Conservation (phyloP, 1,140 invertebrate genomes). For the Agrypnia vestita region DNA sequence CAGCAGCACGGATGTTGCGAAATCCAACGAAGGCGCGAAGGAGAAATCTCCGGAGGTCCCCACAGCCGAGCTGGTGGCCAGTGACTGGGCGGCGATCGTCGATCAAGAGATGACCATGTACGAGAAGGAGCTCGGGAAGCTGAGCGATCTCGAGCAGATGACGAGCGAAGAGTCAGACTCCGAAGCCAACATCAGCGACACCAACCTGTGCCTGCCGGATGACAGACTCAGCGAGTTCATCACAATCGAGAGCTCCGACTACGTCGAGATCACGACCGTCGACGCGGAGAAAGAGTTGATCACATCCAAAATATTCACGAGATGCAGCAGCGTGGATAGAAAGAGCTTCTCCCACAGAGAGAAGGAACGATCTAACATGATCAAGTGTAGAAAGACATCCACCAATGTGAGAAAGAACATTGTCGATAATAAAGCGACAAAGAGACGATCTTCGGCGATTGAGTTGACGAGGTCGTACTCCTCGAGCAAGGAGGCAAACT, state of each 20-base stretch:
- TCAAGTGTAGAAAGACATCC: slow-evolving; percentile 27
- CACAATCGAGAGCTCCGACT: slow-evolving; percentile 62
- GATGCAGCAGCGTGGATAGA: slow-evolving; percentile 46
- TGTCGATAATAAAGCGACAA: slow-evolving; percentile 33
- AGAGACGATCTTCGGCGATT: slow-evolving; percentile 53
- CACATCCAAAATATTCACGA: slow-evolving; percentile 49
- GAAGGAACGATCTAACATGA: slow-evolving; percentile 62
- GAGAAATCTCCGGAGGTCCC: slow-evolving; percentile 51
- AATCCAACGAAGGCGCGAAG: slow-evolving; percentile 13
- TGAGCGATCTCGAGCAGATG: slow-evolving; percentile 63
- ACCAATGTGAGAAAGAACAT: slow-evolving; percentile 11
- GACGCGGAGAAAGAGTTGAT: slow-evolving; percentile 62
- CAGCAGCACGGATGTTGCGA: slow-evolving; percentile 30
- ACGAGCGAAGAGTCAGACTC: slow-evolving; percentile 68
- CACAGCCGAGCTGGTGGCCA: slow-evolving; percentile 43
- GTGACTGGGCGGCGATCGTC: slow-evolving; percentile 65
- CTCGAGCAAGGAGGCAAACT: slow-evolving; percentile 27
- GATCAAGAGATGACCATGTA: slow-evolving; percentile 71
- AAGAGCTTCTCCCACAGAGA: slow-evolving; percentile 61
- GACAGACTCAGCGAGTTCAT: slow-evolving; percentile 71
- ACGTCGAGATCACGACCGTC: slow-evolving; percentile 60
- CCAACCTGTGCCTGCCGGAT: slow-evolving; percentile 68
- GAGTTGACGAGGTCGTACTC: slow-evolving; percentile 48
- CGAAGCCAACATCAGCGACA: slow-evolving; percentile 60
- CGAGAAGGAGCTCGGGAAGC: slow-evolving; percentile 67